phyloP scores from a whole-genome alignment of 2,113 vertebrate genomes.

The Pseudorectes ferrugineus region DNA sequence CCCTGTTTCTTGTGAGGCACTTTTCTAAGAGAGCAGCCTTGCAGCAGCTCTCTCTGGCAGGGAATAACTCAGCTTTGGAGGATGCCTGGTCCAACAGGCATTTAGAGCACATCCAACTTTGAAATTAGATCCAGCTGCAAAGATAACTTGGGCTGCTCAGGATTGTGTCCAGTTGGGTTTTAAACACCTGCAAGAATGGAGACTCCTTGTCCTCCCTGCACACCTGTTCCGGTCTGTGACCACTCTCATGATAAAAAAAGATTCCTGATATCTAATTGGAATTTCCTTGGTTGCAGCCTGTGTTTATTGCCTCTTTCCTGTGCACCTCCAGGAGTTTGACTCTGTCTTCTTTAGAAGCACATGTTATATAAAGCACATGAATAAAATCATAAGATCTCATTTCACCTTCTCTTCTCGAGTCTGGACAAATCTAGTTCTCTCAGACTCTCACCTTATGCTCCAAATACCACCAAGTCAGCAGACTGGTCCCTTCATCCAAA shows the following conservation, averaged over 20 bases:
- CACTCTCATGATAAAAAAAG: background rate
- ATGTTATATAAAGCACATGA: background rate
- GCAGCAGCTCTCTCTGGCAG: background rate
- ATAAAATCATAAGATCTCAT: background rate
- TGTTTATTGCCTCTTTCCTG: background rate
- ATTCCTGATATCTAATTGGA: background rate
- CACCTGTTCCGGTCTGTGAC: background rate
- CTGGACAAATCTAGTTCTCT: background rate
- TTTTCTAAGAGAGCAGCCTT: background rate
- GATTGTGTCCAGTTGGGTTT: background rate
- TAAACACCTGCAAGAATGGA: background rate
- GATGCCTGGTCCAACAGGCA: background rate
- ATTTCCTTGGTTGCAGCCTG: background rate
- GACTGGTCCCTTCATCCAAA: background rate
- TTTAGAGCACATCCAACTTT: background rate
- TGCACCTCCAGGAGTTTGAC: background rate
- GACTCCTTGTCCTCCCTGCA: background rate
- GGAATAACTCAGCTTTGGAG: background rate
- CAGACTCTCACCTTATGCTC: background rate
- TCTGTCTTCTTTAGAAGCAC: background rate
- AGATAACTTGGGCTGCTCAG: background rate
- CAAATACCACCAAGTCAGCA: constrained; percentile 5
- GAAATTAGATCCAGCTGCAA: background rate
- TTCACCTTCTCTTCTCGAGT: background rate
- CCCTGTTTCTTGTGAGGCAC: background rate